Evolutionary conservation across 2,888 invertebrate genomes (phyloP), one percentile per base, ranked within the genome.

Genomic region (Vannuccia rotundouncinata): DNA sequence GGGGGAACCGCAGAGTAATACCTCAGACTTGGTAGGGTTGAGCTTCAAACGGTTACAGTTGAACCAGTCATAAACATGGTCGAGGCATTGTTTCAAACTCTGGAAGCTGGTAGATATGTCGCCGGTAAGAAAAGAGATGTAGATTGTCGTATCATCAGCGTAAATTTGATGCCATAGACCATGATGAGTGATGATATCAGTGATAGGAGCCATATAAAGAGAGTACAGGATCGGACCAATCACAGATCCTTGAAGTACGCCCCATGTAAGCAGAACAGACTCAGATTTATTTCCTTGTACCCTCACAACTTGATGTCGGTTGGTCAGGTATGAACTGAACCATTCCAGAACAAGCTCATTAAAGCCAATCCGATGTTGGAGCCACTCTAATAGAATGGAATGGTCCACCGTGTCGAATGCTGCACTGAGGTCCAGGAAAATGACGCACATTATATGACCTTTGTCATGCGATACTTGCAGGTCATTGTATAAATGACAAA

Each of bases 341-440:
- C 82, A 82, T 1, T 28, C 59, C n/a, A 83, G 59, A 28, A 81
- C 80, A 74, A 79, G 78, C 22, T 80, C 81, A 59, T 76, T 30
- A 0, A 81, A 30, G 31, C 81, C 81, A 76, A 79, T 81, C 73
- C 78, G 80, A 22, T 30, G 31, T 29, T 76, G 27, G 0, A 81
- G 66, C 0, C 80, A 78, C 17, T 81, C 74, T 0, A 82, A 0
- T 1, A 82, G 60, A 59, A 81, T 82, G 28, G 73, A 29, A 30
- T 83, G 82, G 59, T 81, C 83, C 1, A 82, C 82, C 2, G 82
- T 83, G 74, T 82, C 82, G 59, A 83, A 81, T 1, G 82, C 82
- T 22, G 80, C 82, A 79, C 81, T 82, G 1, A 82, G 59, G 73
- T 82, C 81, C 0, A 82, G 10, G 22, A 79, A 77, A 22, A 82